Conservation (phyloP, 2,797 vertebrate species). For the Perodicticus potto region DNA sequence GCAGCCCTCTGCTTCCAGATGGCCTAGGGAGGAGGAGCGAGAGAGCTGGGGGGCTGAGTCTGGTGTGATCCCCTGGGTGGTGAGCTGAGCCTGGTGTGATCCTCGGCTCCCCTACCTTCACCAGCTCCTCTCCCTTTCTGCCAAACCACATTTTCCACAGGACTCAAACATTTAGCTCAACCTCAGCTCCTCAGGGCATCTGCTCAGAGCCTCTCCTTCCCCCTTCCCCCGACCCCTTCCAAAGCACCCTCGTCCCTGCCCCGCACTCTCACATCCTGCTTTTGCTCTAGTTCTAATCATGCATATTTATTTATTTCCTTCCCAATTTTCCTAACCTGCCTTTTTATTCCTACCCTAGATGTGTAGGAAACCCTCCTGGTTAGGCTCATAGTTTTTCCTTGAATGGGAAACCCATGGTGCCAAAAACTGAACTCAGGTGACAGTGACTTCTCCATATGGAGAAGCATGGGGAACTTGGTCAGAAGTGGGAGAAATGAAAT, state of each 20-base stretch:
- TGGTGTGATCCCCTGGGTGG: fast-evolving
- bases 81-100: not conserved
- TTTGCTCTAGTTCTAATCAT: conserved; percentile 38
- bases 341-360: conserved; percentile 2
- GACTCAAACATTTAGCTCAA: conserved; percentile 27
- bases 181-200: conserved; percentile 59
- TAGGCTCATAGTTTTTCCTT: conserved; percentile 38
- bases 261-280: not conserved
- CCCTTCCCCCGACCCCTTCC: not conserved
- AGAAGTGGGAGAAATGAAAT: not conserved
- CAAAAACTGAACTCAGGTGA: not conserved
- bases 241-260: not conserved
- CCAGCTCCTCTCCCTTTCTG: conserved; percentile 16
- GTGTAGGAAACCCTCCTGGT: not conserved
- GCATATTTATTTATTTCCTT: conserved; percentile 6
- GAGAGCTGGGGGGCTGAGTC: too few species aligned
- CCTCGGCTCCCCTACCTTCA: not conserved
- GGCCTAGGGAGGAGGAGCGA: not conserved
- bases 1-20: not conserved
- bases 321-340: conserved; percentile 17
- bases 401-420: not conserved
- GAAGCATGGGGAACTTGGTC: not conserved
- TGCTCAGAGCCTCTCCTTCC: conserved; percentile 23
- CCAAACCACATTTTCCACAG: conserved; percentile 59
- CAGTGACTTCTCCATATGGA: not conserved